Evolutionary conservation across 2,113 vertebrate genomes (phyloP), one percentile per base, ranked within the genome.

Genomic region (Platysteira castanea): DNA sequence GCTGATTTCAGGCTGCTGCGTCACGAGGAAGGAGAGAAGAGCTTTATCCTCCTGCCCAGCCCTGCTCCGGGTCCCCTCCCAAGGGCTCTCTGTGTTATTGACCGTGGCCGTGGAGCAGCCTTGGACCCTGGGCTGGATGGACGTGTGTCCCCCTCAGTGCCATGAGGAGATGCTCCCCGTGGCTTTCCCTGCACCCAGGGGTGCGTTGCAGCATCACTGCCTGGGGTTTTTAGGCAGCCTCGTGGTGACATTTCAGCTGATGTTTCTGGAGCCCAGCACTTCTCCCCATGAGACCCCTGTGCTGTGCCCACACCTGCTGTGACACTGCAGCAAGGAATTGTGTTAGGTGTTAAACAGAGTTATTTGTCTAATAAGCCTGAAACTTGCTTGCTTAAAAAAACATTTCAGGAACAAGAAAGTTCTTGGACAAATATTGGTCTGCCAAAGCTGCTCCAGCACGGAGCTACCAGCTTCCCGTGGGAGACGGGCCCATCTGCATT

Each of bases 21-120:
- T 91, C 76, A 95, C 13, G 35, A 91, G 87, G 87, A 90, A 90
- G 53, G 23, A 84, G 22, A 89, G 41, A 77, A 50, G 27, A 68
- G 15, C 33, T 93, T 93, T 85, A 65, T 24, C 13, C 42, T 86
- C 46, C 37, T 60, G 77, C 63, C 84, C 69, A 61, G 59, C 73
- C 83, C 68, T 41, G 41, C 52, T 52, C 35, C 0, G 4, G 28
- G 41, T 68, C 13, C 44, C 52, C 49, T 75, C 69, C 30, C 69
- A 60, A 60, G 39, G 39, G 18, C n/a, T 26, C 4, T 4, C n/a
- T 21, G 30, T 5, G 6, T 8, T 12, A 7, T 0, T 68, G 64
- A 28, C 37, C 0, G 0, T 27, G 56, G 65, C 49, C 1, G 0
- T 20, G 41, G 35, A 20, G 26, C 71, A 44, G 31, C 49, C 17